Evolutionary conservation across 1,140 invertebrate genomes (phyloP).

Genomic region (Cephus cinctus): DNA sequence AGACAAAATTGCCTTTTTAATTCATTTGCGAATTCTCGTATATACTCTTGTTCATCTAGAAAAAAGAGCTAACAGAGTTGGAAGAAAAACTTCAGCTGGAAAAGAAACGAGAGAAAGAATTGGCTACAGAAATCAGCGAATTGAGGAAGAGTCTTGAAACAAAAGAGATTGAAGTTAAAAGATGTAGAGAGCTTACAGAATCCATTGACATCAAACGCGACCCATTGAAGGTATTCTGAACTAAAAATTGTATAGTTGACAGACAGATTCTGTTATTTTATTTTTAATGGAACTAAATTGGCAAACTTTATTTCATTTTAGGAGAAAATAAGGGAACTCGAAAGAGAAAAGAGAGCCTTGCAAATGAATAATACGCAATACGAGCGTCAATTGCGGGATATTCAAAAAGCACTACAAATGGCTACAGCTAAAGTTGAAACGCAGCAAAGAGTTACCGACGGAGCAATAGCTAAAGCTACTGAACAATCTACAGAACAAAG

Average conservation of each 20-base stretch:
- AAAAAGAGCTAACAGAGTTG: constrained; percentile 49
- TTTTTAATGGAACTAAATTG: neutral
- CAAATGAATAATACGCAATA: constrained; percentile 17
- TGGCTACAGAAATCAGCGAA: constrained; percentile 23
- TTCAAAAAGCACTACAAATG: constrained; percentile 26
- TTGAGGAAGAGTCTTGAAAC: constrained; percentile 40
- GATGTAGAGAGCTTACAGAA: constrained; percentile 22
- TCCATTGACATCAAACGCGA: constrained; percentile 23
- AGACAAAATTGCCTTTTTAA: constrained; percentile 5
- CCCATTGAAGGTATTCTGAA: constrained; percentile 26
- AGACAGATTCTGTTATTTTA: no score
- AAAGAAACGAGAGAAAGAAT: constrained; percentile 26
- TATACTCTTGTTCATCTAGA: constrained; percentile 38
- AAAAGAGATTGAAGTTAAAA: constrained; percentile 33
- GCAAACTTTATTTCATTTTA: constrained; percentile 21
- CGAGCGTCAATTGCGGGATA: constrained; percentile 15
- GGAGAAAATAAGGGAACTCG: constrained; percentile 41
- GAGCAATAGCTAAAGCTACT: constrained; percentile 34
- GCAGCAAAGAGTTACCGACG: constrained; percentile 32
- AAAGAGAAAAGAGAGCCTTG: constrained; percentile 34
- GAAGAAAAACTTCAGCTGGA: constrained; percentile 42
- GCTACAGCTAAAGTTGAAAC: constrained; percentile 26
- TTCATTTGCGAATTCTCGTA: no score
- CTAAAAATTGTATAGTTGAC: neutral
- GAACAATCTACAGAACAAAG: constrained; percentile 48